Conservation (phyloP, 1,140 invertebrate genomes). For the Musca domestica region DNA sequence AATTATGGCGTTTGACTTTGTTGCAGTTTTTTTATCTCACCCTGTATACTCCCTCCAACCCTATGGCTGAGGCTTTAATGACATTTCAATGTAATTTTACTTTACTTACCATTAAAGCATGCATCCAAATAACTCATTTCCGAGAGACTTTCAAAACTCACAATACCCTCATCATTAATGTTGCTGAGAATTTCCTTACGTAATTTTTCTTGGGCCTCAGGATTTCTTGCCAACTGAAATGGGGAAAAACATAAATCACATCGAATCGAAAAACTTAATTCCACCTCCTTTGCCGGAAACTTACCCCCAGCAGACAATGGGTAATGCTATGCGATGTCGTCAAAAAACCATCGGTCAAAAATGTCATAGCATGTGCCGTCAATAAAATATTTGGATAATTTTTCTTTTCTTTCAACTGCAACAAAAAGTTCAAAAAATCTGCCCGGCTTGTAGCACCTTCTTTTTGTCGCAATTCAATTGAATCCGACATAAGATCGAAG, state of each 20-base stretch:
- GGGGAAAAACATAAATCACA: too few relatives aligned
- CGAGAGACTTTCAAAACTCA: constrained; percentile 42
- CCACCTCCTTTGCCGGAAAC: too few relatives aligned
- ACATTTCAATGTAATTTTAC: too few relatives aligned
- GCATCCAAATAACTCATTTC: constrained; percentile 39
- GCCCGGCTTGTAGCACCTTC: constrained; percentile 26
- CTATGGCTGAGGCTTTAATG: too few relatives aligned
- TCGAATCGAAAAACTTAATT: too few relatives aligned
- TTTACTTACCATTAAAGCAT: constrained; percentile 22
- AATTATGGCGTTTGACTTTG: too few relatives aligned
- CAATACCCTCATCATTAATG: constrained; percentile 11
- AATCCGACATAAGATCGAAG: constrained; percentile 36
- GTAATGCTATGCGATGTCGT: constrained; percentile 21
- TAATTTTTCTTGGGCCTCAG: constrained; percentile 31
- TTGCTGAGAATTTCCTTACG: constrained; percentile 30
- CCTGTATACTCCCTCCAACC: too few relatives aligned
- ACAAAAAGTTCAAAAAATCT: constrained; percentile 38
- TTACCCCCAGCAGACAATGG: constrained; percentile 20
- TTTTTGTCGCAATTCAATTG: constrained; percentile 37
- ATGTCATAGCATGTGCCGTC: constrained; percentile 28
- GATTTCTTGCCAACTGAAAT: background rate
- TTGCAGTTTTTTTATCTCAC: too few relatives aligned
- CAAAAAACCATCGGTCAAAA: constrained; percentile 39
- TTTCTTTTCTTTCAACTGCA: constrained; percentile 36
- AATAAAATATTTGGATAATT: background rate